These are phyloP conservation scores for Hemithea aestivaria DNA, from an alignment of 2,888 invertebrate genomes.

Conservation along the genomic window DNA sequence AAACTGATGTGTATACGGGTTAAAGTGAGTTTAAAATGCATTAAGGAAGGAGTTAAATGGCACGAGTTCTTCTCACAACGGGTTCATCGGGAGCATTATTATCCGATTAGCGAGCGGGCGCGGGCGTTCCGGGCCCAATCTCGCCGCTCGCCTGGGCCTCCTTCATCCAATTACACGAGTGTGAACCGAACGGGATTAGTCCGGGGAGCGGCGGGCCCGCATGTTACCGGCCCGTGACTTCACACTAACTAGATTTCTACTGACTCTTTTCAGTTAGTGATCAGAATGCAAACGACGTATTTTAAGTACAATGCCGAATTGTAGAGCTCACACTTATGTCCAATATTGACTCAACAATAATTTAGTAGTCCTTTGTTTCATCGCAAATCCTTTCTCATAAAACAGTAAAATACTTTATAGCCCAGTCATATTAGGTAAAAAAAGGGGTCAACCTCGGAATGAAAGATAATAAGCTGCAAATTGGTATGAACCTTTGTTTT, in stretches of 20 bases:
- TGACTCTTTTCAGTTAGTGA: conserved; percentile 26
- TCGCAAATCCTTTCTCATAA: no score
- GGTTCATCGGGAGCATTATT: conserved; percentile 58
- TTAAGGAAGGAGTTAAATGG: conserved; percentile 26
- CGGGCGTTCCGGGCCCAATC: conserved; percentile 61
- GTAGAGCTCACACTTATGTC: no score
- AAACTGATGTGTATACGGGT: conserved; percentile 11
- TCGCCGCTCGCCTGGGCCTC: conserved; percentile 60
- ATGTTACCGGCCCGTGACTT: conserved; percentile 35
- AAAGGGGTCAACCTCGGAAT: no score
- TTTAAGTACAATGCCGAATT: no score
- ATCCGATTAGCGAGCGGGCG: conserved; percentile 65
- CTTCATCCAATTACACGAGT: conserved; percentile 74
- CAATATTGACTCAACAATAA: no score
- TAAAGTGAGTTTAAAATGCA: conserved; percentile 20
- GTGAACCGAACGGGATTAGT: conserved; percentile 68
- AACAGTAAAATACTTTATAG: no score
- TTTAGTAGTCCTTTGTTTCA: no score
- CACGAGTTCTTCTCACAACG: conserved; percentile 36
- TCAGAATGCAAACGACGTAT: no score
- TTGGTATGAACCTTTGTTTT: no score
- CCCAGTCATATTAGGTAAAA: no score
- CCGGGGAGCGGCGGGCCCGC: conserved; percentile 40
- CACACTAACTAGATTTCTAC: conserved; percentile 37
- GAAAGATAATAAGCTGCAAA: no score